Evolutionary conservation across 2,888 invertebrate genomes (phyloP).

Genomic region (Balanococcus diminutus): DNA sequence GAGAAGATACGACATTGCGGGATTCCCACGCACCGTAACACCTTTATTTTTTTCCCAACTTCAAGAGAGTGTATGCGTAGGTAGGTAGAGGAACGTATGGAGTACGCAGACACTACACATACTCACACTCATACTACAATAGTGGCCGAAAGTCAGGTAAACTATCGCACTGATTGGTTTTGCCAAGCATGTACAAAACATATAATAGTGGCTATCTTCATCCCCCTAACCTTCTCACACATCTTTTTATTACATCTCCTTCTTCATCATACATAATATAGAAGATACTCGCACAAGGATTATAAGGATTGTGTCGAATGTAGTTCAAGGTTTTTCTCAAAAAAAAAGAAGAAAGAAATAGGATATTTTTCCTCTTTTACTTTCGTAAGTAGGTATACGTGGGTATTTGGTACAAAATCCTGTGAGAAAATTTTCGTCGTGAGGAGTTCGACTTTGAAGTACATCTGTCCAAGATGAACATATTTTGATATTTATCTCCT

Average conservation of each 20-base stretch:
- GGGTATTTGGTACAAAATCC: not conserved
- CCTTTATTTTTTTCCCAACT: not conserved
- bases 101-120: too few species aligned
- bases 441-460: too few species aligned
- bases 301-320: constrained; percentile 7
- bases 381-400: too few species aligned
- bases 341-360: not conserved
- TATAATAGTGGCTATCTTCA: not conserved
- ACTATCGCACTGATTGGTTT: not conserved
- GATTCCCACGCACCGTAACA: constrained; percentile 14
- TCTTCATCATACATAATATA: not conserved
- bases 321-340: constrained; percentile 15
- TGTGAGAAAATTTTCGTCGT: not conserved
- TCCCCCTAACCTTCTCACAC: not conserved
- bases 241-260: not conserved
- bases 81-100: too few species aligned
- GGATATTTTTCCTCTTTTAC: not conserved
- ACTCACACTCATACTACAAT: not conserved
- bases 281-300: not conserved
- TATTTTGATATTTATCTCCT: too few species aligned
- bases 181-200: not conserved
- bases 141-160: constrained; percentile 12
- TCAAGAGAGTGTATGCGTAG: too few species aligned
- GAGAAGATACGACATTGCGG: not conserved
- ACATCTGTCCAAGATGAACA: too few species aligned